A percentile compares a stretch with the other conserved stretches of the same genome.
Evolutionary conservation across 2,797 vertebrate species (phyloP).

Genomic region (Lophotriccus pileatus): DNA sequence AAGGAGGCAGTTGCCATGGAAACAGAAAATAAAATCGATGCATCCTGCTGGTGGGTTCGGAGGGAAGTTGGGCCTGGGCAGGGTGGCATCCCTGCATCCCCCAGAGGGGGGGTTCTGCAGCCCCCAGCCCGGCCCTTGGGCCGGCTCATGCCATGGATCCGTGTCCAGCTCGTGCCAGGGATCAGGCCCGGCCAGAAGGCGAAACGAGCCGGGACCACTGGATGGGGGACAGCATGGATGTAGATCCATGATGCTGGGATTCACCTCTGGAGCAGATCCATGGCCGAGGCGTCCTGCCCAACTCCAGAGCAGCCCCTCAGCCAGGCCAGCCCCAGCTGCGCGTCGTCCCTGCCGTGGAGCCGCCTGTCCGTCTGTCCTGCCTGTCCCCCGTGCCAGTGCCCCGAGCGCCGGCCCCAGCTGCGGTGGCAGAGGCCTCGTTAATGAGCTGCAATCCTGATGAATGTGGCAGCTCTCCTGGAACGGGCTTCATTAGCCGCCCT

Average conservation of each 20-base stretch:
- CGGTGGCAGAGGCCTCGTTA: slow-evolving; percentile 27
- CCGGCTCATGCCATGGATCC: no score
- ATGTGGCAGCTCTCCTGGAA: slow-evolving; percentile 59
- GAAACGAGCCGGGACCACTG: rapidly evolving
- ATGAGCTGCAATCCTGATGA: neutral
- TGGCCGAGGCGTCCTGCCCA: rapidly evolving
- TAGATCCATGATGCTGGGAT: rapidly evolving
- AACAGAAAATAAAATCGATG: slow-evolving; percentile 53
- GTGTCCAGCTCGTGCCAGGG: rapidly evolving
- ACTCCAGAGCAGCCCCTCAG: rapidly evolving
- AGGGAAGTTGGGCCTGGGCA: neutral
- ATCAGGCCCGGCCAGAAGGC: neutral
- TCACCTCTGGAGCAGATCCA: neutral
- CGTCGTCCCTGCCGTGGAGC: rapidly evolving
- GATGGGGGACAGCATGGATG: rapidly evolving
- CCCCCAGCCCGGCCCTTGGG: neutral
- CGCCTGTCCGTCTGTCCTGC: rapidly evolving
- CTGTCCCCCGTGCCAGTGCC: neutral
- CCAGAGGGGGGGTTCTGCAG: neutral
- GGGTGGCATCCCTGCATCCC: neutral
- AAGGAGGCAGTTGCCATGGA: slow-evolving; percentile 44
- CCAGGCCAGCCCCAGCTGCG: neutral
- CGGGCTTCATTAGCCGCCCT: neutral
- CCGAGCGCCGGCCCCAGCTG: slow-evolving; percentile 47
- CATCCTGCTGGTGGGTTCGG: neutral